Conservation (phyloP, 2,113 vertebrate genomes). For the Menidia beryllina region DNA sequence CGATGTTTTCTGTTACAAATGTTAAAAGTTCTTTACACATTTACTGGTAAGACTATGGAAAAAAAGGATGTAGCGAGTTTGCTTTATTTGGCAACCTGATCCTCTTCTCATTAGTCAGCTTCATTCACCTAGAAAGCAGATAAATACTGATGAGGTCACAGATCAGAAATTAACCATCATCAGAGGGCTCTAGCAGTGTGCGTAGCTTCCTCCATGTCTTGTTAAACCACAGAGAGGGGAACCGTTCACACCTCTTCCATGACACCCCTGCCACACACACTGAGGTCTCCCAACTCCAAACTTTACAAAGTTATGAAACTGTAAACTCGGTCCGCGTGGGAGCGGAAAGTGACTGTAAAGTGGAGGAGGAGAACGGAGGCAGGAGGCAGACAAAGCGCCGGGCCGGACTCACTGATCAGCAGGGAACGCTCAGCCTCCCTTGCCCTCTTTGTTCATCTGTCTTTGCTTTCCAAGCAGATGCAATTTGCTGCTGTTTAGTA, state of each 20-base stretch:
- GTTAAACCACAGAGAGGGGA: conserved; percentile 6
- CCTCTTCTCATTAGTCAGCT: background rate
- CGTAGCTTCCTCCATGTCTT: background rate
- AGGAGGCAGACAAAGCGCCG: conserved; percentile 56
- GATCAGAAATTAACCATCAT: background rate
- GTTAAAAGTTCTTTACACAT: background rate
- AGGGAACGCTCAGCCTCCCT: conserved; percentile 47
- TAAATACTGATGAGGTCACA: background rate
- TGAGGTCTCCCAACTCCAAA: conserved; percentile 31
- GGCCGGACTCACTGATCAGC: conserved; percentile 55
- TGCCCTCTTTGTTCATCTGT: conserved; percentile 46
- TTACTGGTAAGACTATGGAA: too few relatives aligned
- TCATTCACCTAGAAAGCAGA: background rate
- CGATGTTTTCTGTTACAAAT: background rate
- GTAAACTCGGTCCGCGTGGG: conserved; percentile 44
- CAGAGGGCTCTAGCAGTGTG: background rate
- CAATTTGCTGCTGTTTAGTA: conserved; percentile 30
- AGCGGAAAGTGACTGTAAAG: conserved; percentile 21
- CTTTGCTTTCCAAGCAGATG: conserved; percentile 47
- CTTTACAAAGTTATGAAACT: conserved; percentile 39
- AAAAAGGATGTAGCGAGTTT: background rate
- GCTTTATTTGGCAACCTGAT: background rate
- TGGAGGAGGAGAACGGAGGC: conserved; percentile 47
- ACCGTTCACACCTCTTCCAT: conserved; percentile 4
- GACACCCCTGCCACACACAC: background rate